phyloP scores from a whole-genome alignment of 2,888 invertebrate species.

The Thecocarcelia acutangulata region DNA sequence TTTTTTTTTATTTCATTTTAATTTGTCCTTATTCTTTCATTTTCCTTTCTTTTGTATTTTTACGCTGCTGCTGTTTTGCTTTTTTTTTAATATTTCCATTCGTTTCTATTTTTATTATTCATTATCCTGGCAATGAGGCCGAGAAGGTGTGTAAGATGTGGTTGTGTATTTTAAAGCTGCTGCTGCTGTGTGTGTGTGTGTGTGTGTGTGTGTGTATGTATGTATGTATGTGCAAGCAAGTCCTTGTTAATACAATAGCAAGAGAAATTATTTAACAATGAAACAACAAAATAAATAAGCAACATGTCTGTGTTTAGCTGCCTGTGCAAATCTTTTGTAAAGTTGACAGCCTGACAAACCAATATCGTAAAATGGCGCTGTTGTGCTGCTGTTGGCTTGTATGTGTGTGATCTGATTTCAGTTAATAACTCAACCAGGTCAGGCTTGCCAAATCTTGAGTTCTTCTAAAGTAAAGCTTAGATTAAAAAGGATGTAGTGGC shows the following conservation, averaged over 20 bases:
- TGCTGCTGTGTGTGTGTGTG: not conserved
- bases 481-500: too few species aligned
- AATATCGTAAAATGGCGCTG: too few species aligned
- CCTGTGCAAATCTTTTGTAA: not conserved
- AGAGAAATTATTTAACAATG: too few species aligned
- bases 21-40: conserved; percentile 56
- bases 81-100: not conserved
- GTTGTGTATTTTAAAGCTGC: too few species aligned
- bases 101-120: conserved; percentile 46
- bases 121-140: conserved; percentile 63
- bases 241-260: not conserved
- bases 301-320: too few species aligned
- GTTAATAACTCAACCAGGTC: conserved; percentile 7
- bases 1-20: conserved; percentile 23
- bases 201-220: too few species aligned
- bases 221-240: too few species aligned
- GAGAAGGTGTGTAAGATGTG: conserved; percentile 41
- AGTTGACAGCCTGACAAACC: too few species aligned
- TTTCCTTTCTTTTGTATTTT: conserved; percentile 44
- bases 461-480: not conserved
- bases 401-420: conserved; percentile 15
- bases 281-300: too few species aligned
- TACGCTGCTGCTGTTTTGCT: conserved; percentile 31
- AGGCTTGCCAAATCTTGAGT: conserved; percentile 30
- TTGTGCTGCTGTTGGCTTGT: too few species aligned